phyloP scores from a whole-genome alignment of 2,797 vertebrate genomes.

The Paedocypris micromegethes region DNA sequence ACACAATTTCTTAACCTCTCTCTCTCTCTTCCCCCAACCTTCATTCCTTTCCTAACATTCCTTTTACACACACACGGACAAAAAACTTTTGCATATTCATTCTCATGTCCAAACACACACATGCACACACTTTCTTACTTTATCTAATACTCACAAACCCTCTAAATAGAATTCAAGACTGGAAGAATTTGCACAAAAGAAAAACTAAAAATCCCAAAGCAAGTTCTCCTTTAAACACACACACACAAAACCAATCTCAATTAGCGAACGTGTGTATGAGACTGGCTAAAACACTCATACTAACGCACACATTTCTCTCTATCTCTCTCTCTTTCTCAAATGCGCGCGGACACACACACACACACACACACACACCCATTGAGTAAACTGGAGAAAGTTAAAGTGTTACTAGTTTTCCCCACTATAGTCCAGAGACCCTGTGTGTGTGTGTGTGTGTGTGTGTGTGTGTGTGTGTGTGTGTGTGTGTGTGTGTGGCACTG shows the following conservation, averaged over 20 bases:
- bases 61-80: no score
- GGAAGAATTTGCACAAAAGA: background rate
- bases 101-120: background rate
- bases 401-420: constrained; percentile 36
- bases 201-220: background rate
- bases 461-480: no score
- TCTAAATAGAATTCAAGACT: no score
- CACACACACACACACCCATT: constrained; percentile 5
- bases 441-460: background rate
- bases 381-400: constrained; percentile 34
- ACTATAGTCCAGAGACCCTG: constrained; percentile 3
- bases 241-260: background rate
- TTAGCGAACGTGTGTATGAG: constrained; percentile 3
- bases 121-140: background rate
- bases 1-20: no score
- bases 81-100: no score
- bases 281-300: constrained; percentile 6
- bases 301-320: background rate
- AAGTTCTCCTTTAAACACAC: background rate
- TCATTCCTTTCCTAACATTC: no score
- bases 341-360: background rate
- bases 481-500: background rate
- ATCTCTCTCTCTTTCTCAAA: background rate
- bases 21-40: no score
- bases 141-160: no score